These are phyloP conservation scores for Sebastes nivosus DNA, from an alignment of 2,797 vertebrate genomes.

Conservation along the genomic window DNA sequence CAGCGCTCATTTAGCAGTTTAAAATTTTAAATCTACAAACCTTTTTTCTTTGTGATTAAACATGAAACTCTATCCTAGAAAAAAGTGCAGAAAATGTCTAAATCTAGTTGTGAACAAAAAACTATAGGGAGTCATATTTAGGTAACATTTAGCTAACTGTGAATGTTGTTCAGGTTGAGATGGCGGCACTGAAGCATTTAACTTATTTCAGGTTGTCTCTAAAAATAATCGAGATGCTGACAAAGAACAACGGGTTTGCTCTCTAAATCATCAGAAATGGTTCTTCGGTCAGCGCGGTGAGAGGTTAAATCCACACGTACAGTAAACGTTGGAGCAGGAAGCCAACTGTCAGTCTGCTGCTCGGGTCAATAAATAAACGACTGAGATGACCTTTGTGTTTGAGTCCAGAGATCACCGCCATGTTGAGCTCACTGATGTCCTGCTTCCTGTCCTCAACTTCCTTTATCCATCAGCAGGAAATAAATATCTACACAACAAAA, in stretches of 20 bases:
- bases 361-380: slow-evolving; percentile 5
- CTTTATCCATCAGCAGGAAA: slow-evolving; percentile 10
- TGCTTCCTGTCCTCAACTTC: slow-evolving; percentile 37
- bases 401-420: slow-evolving; percentile 11
- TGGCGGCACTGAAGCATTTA: too few species aligned
- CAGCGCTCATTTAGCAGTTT: too few species aligned
- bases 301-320: not conserved
- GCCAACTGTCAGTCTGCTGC: not conserved
- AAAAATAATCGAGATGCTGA: not conserved
- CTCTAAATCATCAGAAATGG: not conserved
- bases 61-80: not conserved
- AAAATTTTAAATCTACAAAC: not conserved
- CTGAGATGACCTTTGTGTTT: not conserved
- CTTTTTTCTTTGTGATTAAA: too few species aligned
- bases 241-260: not conserved
- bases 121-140: not conserved
- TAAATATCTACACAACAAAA: not conserved
- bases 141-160: too few species aligned
- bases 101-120: not conserved
- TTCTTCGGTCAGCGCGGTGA: not conserved
- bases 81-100: not conserved
- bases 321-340: not conserved
- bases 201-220: not conserved
- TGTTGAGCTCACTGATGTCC: not conserved
- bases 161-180: not conserved